Base-by-base conservation (phyloP, 2,888 invertebrate species). In the Axea sp. region DNA sequence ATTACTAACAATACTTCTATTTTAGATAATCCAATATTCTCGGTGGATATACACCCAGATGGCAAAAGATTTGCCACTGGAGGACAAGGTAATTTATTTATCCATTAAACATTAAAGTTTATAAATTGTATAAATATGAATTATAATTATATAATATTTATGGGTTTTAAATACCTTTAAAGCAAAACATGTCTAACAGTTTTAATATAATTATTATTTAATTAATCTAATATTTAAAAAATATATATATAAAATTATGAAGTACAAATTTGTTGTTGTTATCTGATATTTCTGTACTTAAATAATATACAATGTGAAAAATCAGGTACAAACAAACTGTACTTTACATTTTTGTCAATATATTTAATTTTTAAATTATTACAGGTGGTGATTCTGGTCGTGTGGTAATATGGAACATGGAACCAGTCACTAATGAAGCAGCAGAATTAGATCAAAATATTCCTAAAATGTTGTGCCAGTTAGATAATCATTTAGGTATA, bases 41-140 rank as follows among this genome's bases (percentile, higher is more conserved):
- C 98, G 28, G 93, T 98, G 84, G 98, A 99, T 88, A 95, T 99
- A 77, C 98, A 99, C 89, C 98, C 98, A 19, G 95, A 97, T 90
- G 97, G 97, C 31, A 94, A 94, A 77, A 91, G 97, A 82, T 97
- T 98, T 89, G 98, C 96, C 9, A 97, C 97, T 11, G 97, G 97
- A 1, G 97, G 97, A 0, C 96, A 96, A 89, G 91, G 91, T 90
- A 87, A 81, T 67, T 62, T 37, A 37, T 17, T 17, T 37, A n/a
- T 22, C 14, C n/a, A n/a, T n/a, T n/a, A n/a, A n/a, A n/a, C n/a
- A n/a, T n/a, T n/a, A n/a, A n/a, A n/a, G n/a, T n/a, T n/a, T n/a
- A n/a, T n/a, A n/a, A n/a, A n/a, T n/a, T n/a, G n/a, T n/a, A n/a
- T n/a, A 14, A n/a, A 43, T 31, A 35, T 14, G 17, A 15, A 33